Percentiles rank a stretch among this genome's conserved stretches.
Evolutionary conservation across 2,888 invertebrate species (phyloP).

Genomic region (Tachina lurida): DNA sequence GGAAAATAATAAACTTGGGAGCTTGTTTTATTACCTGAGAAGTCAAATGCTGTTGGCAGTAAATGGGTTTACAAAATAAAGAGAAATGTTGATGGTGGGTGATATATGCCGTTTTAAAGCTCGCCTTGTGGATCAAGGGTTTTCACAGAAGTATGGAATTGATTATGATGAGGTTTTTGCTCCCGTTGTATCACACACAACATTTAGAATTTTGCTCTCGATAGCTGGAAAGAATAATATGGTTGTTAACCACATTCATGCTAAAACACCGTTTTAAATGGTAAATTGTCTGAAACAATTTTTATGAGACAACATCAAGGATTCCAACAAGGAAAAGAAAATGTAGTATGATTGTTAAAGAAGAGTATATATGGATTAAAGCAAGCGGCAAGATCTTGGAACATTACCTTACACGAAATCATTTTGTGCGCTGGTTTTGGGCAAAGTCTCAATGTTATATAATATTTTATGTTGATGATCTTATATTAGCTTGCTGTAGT

Average conservation of each 20-base stretch:
- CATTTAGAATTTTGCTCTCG: slow-evolving; percentile 57
- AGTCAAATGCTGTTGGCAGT: too few relatives aligned
- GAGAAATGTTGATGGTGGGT: too few relatives aligned
- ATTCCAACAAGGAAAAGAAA: too few relatives aligned
- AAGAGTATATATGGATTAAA: too few relatives aligned
- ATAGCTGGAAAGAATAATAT: slow-evolving; percentile 40
- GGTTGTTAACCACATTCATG: slow-evolving; percentile 61
- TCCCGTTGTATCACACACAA: slow-evolving; percentile 61
- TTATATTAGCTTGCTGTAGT: too few relatives aligned
- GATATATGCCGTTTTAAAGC: slow-evolving; percentile 58
- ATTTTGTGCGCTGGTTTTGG: slow-evolving; percentile 27
- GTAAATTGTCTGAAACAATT: too few relatives aligned
- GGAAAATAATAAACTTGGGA: too few relatives aligned
- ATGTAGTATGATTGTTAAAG: too few relatives aligned
- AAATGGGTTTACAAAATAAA: too few relatives aligned
- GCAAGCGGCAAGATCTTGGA: slow-evolving; percentile 70
- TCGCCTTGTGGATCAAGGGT: slow-evolving; percentile 61
- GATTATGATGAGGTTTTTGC: slow-evolving; percentile 67
- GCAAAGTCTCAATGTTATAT: slow-evolving; percentile 51
- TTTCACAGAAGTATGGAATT: slow-evolving; percentile 55
- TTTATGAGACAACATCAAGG: too few relatives aligned
- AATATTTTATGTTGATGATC: too few relatives aligned
- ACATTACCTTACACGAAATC: slow-evolving; percentile 52
- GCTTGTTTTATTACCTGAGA: too few relatives aligned
- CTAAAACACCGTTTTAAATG: slow-evolving; percentile 66